Evolutionary conservation across 2,797 vertebrate species (phyloP).

Genomic region (Anguilla megastoma): DNA sequence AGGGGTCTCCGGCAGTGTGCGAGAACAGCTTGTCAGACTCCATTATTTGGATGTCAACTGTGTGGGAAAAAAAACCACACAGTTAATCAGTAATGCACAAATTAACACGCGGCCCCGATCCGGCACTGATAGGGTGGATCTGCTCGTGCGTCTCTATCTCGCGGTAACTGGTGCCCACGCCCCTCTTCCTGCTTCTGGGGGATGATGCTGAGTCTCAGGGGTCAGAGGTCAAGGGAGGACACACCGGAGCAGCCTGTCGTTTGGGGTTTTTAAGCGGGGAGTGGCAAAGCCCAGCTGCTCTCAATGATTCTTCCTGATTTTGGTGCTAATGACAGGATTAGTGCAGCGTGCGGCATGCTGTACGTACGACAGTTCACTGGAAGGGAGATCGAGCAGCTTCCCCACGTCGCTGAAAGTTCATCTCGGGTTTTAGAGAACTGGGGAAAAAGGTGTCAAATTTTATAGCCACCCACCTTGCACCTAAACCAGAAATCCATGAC

Average conservation of each 20-base stretch:
- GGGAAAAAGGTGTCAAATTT: background rate
- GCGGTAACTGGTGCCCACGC: background rate
- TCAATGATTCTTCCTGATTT: background rate
- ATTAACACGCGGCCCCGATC: background rate
- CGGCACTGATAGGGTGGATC: too few species aligned
- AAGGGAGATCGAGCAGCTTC: background rate
- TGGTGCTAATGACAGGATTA: background rate
- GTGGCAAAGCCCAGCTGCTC: background rate
- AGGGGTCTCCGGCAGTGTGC: slow-evolving; percentile 34
- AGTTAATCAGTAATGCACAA: background rate
- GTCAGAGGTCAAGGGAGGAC: background rate
- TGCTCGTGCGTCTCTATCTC: background rate
- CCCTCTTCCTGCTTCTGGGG: background rate
- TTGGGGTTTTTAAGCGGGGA: background rate
- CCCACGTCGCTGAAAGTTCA: background rate
- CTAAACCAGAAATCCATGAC: background rate
- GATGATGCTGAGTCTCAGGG: background rate
- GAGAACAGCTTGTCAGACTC: slow-evolving; percentile 49
- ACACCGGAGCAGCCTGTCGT: background rate
- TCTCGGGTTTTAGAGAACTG: background rate
- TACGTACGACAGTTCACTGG: background rate
- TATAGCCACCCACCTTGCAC: background rate
- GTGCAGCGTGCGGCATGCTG: background rate
- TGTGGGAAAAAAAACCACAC: slow-evolving; percentile 6
- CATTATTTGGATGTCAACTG: slow-evolving; percentile 49